Percentiles rank a stretch among this genome's conserved stretches.
phyloP scores from a whole-genome alignment of 2,888 invertebrate genomes.

The Orthosia gothica region DNA sequence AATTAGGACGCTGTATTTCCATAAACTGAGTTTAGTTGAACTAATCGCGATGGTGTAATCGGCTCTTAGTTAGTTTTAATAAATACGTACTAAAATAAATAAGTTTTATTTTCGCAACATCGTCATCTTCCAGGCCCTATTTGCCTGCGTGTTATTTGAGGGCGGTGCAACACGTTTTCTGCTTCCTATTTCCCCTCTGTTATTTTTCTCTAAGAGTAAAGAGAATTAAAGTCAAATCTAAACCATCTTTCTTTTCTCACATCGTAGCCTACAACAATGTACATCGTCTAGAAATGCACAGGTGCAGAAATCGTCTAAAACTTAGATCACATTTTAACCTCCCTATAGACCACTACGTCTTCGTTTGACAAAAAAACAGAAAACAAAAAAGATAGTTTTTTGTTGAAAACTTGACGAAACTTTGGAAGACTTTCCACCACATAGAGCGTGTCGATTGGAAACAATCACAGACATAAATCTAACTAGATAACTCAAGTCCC shows the following conservation, averaged over 20 bases:
- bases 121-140: no score
- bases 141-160: neutral
- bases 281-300: neutral
- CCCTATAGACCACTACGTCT: slow-evolving; percentile 8
- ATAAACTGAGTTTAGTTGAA: no score
- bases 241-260: neutral
- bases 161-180: neutral
- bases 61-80: no score
- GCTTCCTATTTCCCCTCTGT: no score
- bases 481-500: no score
- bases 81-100: no score
- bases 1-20: no score
- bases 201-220: neutral
- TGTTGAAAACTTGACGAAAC: no score
- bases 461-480: no score
- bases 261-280: neutral
- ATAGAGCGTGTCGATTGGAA: neutral
- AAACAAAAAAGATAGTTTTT: neutral
- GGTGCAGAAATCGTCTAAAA: neutral
- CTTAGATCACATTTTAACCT: neutral
- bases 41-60: no score
- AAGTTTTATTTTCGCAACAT: no score
- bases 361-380: neutral
- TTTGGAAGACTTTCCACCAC: neutral
- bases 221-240: neutral